These are phyloP conservation scores for Threskiornis aethiopicus DNA, from an alignment of 2,797 vertebrate species.

Conservation along the genomic window DNA sequence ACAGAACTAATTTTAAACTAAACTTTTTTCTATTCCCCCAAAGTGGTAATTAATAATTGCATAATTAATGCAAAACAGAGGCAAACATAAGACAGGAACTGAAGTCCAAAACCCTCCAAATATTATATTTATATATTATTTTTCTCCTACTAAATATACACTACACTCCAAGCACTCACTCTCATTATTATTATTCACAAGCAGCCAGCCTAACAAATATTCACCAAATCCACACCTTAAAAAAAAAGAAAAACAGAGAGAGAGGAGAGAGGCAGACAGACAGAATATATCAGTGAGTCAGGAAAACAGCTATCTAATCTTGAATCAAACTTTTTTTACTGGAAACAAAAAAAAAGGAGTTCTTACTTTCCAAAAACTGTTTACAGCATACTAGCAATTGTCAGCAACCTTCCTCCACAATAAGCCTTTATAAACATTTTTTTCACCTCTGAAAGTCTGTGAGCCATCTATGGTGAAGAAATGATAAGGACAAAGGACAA, in stretches of 20 bases:
- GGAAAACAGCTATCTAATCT: background rate
- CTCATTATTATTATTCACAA: background rate
- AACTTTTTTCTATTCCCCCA: background rate
- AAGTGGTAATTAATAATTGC: background rate
- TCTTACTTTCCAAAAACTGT: background rate
- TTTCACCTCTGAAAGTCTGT: background rate
- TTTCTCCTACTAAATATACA: background rate
- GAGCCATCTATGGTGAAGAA: background rate
- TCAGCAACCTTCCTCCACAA: background rate
- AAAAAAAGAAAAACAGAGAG: background rate
- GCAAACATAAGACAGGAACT: background rate
- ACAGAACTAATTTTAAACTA: background rate
- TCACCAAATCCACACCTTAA: background rate
- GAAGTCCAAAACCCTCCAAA: background rate
- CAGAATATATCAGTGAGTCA: background rate
- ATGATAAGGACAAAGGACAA: background rate
- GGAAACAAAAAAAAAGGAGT: background rate
- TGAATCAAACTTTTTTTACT: background rate
- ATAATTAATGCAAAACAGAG: background rate
- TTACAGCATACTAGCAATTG: background rate
- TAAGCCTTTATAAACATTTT: background rate
- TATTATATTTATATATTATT: background rate
- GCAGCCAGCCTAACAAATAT: background rate
- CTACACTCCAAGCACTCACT: background rate
- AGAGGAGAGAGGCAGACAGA: background rate